Base-by-base conservation (phyloP, 2,797 vertebrate genomes). In the Lophius americanus region DNA sequence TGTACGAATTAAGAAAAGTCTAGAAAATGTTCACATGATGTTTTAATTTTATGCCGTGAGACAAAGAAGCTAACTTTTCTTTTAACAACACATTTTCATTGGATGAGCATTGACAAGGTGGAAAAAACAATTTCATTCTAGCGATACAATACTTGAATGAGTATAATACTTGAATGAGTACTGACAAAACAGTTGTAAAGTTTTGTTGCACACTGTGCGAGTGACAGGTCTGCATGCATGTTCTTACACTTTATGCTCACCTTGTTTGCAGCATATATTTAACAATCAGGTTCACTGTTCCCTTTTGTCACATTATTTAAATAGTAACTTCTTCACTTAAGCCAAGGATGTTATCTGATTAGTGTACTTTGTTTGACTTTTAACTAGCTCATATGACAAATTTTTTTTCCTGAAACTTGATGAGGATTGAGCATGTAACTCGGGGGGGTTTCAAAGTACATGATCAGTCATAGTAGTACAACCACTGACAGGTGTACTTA, bases 171-270 rank as follows among this genome's bases (percentile, higher is more conserved):
- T 13, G 11, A 50, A 38, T 14, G 3, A 12, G 13, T 14, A 44
- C 11, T 65, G n/a, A 49, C n/a, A 5, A 42, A 9, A 59, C 59
- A 48, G 44, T 33, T 37, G 8, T 53, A n/a, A 49, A 36, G 38
- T 11, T 47, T 4, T 23, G 32, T 38, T n/a, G 33, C 42, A 38
- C 23, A 23, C 23, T 23, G 23, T 14, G 36, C 52, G 53, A 46
- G 47, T 13, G 9, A 8, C 6, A 11, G 9, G 36, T 68, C 4
- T 68, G 3, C 7, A 35, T 0, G 39, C 5, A 39, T 42, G 13
- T 38, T 6, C 6, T 9, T 23, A 46, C 39, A 52, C 8, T 2
- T 0, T 4, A 39, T n/a, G 51, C 36, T 39, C 36, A 3, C 35
- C 7, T 10, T 36, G 36, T n/a, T 38, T 4, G 51, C 51, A 53